Evolutionary conservation across 1,140 invertebrate genomes (phyloP).

Genomic region (Nylanderia fulva): DNA sequence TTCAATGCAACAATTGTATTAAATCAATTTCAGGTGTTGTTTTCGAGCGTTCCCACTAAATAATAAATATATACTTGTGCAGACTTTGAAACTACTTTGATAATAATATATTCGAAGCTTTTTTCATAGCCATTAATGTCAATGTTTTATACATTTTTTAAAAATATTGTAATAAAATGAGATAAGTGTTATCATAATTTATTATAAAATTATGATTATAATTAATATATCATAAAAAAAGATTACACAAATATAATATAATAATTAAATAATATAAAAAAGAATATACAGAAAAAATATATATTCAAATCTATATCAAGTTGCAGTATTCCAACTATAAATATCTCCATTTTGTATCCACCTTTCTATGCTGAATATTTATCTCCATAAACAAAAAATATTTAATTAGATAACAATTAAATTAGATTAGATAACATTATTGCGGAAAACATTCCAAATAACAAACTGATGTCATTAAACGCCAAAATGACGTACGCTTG

Average conservation of each 20-base stretch:
- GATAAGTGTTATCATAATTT: not conserved
- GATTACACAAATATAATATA: not conserved
- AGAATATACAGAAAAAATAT: slow-evolving; percentile 19
- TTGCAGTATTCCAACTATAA: slow-evolving; percentile 52
- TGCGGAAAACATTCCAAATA: slow-evolving; percentile 41
- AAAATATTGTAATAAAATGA: not conserved
- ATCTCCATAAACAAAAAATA: slow-evolving; percentile 18
- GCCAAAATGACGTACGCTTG: too few relatives aligned
- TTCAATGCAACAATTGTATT: slow-evolving; percentile 21
- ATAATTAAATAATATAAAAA: too few relatives aligned
- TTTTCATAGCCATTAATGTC: slow-evolving; percentile 42
- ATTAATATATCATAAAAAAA: not conserved
- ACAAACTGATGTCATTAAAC: too few relatives aligned
- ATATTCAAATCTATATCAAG: not conserved
- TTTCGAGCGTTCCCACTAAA: not conserved
- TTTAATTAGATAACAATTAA: too few relatives aligned
- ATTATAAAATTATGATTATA: not conserved
- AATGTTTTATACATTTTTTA: slow-evolving; percentile 22
- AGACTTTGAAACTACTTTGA: not conserved
- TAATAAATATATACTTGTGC: slow-evolving; percentile 3
- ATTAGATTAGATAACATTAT: slow-evolving; percentile 19
- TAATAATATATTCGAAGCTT: slow-evolving; percentile 30
- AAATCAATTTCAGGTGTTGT: slow-evolving; percentile 41
- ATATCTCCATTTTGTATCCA: slow-evolving; percentile 50
- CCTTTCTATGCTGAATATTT: not conserved